phyloP scores from a whole-genome alignment of 1,140 invertebrate genomes.

The Drosophila persimilis region DNA sequence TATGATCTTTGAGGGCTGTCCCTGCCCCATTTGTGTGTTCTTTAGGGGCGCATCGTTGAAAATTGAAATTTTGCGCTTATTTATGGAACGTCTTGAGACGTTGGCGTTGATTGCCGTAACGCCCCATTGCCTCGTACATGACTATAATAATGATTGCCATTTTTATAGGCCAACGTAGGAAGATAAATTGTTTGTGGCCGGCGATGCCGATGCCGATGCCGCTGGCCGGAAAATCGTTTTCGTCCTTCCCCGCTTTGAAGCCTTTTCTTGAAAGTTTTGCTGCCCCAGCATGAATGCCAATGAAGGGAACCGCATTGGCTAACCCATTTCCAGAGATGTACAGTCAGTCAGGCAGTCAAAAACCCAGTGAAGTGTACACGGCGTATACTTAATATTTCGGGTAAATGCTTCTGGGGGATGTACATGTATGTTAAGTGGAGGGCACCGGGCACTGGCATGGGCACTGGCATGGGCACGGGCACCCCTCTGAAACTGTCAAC shows the following conservation, averaged over 20 bases:
- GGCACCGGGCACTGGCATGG: too few species aligned
- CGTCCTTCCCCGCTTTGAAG: slow-evolving; percentile 42
- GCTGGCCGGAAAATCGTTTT: slow-evolving; percentile 40
- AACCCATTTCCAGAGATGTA: slow-evolving; percentile 10
- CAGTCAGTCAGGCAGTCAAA: background rate
- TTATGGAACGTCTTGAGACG: slow-evolving; percentile 57
- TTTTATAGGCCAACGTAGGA: slow-evolving; percentile 58
- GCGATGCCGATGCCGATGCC: slow-evolving; percentile 4
- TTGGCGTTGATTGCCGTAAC: slow-evolving; percentile 78
- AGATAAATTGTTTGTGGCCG: slow-evolving; percentile 60
- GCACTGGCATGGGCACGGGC: background rate
- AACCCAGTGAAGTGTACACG: slow-evolving; percentile 3
- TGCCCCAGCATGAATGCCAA: slow-evolving; percentile 27
- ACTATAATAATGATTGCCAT: slow-evolving; percentile 77
- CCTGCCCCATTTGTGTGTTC: slow-evolving; percentile 25
- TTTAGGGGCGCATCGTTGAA: slow-evolving; percentile 51
- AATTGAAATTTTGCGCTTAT: slow-evolving; percentile 79
- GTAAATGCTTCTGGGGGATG: slow-evolving; percentile 6
- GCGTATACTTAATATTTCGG: slow-evolving; percentile 43
- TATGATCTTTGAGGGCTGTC: slow-evolving; percentile 37
- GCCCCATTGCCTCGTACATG: slow-evolving; percentile 77
- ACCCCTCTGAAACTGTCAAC: slow-evolving; percentile 1
- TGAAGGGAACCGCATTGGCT: slow-evolving; percentile 26
- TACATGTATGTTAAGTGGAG: background rate
- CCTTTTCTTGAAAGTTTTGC: slow-evolving; percentile 40